Percentiles rank a stretch among this genome's conserved stretches.
Evolutionary conservation across 30 jellyfish, hydroid and myxozoan species (phyloP).

Genomic region (Mastigias papua): DNA sequence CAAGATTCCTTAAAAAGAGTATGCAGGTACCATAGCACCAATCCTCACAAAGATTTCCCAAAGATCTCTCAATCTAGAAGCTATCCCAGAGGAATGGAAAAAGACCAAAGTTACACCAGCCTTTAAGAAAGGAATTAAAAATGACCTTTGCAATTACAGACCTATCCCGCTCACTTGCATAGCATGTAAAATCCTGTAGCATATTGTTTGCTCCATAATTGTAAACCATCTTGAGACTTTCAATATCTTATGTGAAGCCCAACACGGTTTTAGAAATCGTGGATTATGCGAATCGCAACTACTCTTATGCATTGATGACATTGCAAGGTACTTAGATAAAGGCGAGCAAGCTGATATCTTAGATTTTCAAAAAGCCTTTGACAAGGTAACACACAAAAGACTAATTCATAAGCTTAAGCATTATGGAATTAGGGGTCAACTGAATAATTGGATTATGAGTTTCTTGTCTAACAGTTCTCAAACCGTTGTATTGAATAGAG

Average conservation of each 20-base stretch:
- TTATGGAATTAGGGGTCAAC: slow-evolving; percentile 47
- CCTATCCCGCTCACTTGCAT: no score
- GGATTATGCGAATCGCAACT: slow-evolving; percentile 15
- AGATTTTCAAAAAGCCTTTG: slow-evolving; percentile 20
- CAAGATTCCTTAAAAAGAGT: no score
- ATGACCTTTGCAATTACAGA: no score
- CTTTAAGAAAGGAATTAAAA: no score
- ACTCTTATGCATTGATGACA: slow-evolving; percentile 26
- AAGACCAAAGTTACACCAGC: no score
- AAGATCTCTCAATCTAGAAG: no score
- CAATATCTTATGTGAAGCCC: background rate
- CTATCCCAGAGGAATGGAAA: no score
- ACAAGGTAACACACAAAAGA: slow-evolving; percentile 25
- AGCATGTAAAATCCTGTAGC: no score
- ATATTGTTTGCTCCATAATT: no score
- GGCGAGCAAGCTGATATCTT: background rate
- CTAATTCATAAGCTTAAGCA: slow-evolving; percentile 6
- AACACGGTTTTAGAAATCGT: slow-evolving; percentile 16
- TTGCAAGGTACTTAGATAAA: background rate
- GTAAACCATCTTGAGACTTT: no score
- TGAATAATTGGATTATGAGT: slow-evolving; percentile 30
- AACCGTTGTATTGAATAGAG: slow-evolving; percentile 26
- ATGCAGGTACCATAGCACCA: no score
- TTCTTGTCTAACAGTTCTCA: slow-evolving; percentile 26
- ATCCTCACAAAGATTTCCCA: no score